Evolutionary conservation across 2,888 invertebrate genomes (phyloP).

Genomic region (Notodonta dromedarius): DNA sequence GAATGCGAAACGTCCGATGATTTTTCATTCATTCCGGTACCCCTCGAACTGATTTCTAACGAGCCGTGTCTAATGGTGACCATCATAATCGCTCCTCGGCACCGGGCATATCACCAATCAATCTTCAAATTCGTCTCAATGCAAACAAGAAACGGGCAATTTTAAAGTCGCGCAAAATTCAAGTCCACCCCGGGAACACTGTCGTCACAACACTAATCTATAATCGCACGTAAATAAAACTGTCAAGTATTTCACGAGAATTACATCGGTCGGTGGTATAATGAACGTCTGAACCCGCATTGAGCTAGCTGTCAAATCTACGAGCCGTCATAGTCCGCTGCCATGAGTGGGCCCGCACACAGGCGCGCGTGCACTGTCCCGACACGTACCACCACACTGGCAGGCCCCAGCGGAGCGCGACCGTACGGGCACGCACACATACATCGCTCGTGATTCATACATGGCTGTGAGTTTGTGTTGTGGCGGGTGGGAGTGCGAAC

Average conservation of each 20-base stretch:
- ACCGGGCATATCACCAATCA: slow-evolving; percentile 74
- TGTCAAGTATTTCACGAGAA: slow-evolving; percentile 75
- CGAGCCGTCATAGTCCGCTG: slow-evolving; percentile 84
- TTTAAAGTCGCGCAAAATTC: slow-evolving; percentile 76
- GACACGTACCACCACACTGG: slow-evolving; percentile 80
- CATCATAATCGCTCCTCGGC: slow-evolving; percentile 73
- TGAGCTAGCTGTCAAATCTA: slow-evolving; percentile 86
- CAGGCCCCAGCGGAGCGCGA: slow-evolving; percentile 75
- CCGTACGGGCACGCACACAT: slow-evolving; percentile 72
- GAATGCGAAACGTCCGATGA: slow-evolving; percentile 60
- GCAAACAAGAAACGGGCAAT: slow-evolving; percentile 50
- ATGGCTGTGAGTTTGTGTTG: slow-evolving; percentile 70
- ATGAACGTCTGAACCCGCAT: slow-evolving; percentile 84
- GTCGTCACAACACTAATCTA: slow-evolving; percentile 56
- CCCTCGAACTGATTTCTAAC: slow-evolving; percentile 70
- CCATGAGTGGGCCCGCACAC: slow-evolving; percentile 82
- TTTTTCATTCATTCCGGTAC: slow-evolving; percentile 74
- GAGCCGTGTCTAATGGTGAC: slow-evolving; percentile 74
- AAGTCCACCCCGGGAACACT: slow-evolving; percentile 43
- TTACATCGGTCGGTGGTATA: slow-evolving; percentile 78
- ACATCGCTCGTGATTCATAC: slow-evolving; percentile 72
- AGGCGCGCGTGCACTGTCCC: slow-evolving; percentile 67
- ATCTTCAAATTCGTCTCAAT: slow-evolving; percentile 59
- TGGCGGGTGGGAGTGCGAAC: slow-evolving; percentile 83
- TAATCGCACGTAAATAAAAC: slow-evolving; percentile 64